phyloP scores from a whole-genome alignment of 2,113 vertebrate species.

The Fregata magnificens region DNA sequence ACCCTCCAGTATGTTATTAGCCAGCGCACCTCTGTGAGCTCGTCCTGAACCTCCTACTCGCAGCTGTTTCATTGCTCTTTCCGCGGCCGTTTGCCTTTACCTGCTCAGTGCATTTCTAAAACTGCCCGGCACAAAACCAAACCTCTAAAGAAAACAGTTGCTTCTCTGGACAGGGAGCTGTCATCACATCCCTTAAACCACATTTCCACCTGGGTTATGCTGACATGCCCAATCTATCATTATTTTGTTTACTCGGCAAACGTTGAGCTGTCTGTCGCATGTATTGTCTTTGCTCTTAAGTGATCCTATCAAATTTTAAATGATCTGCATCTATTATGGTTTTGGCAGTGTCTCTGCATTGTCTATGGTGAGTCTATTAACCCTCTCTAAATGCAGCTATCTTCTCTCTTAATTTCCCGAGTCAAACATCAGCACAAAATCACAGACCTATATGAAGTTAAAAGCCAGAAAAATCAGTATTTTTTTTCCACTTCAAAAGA shows the following conservation, averaged over 20 bases:
- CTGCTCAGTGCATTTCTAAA: neutral
- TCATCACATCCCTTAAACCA: neutral
- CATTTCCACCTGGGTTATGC: neutral
- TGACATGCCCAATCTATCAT: constrained; percentile 28
- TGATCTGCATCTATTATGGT: neutral
- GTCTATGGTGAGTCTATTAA: neutral
- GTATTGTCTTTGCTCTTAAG: neutral
- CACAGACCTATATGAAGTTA: neutral
- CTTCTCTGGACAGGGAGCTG: neutral
- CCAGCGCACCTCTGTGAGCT: neutral
- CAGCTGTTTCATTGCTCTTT: neutral
- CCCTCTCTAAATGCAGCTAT: neutral
- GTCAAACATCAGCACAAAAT: neutral
- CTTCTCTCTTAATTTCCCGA: neutral
- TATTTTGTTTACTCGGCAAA: constrained; percentile 11
- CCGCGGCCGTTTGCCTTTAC: neutral
- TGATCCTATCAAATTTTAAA: constrained; percentile 14
- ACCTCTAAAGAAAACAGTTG: neutral
- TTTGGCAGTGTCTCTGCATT: neutral
- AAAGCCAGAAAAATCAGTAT: constrained; percentile 2
- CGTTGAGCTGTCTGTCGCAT: neutral
- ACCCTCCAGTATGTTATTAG: accelerated
- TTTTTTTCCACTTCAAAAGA: neutral
- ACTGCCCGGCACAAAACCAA: neutral
- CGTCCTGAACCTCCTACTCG: neutral